These are phyloP conservation scores for Ametastegia equiseti DNA, from an alignment of 2,888 invertebrate genomes.

Conservation along the genomic window DNA sequence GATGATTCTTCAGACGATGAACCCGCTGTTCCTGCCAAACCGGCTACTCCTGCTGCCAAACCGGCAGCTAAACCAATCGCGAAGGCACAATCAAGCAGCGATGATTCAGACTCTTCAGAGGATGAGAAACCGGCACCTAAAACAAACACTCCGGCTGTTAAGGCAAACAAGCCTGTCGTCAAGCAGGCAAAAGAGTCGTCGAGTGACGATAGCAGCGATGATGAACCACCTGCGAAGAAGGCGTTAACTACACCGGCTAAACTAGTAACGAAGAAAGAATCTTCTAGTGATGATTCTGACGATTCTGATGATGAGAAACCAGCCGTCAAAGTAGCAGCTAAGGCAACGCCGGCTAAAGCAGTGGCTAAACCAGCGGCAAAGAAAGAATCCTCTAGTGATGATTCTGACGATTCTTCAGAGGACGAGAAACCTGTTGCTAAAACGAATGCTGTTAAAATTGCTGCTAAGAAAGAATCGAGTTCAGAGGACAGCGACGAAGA, in stretches of 20 bases:
- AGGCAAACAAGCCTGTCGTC: constrained; percentile 51
- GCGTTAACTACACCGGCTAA: constrained; percentile 54
- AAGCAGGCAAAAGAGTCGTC: constrained; percentile 52
- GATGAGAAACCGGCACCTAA: constrained; percentile 56
- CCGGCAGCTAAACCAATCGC: constrained; percentile 58
- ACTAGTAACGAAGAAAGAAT: constrained; percentile 56
- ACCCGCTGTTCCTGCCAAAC: constrained; percentile 58
- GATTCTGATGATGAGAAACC: constrained; percentile 57
- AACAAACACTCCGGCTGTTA: constrained; percentile 48
- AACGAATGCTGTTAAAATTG: constrained; percentile 52
- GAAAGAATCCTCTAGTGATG: constrained; percentile 70
- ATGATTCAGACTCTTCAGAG: constrained; percentile 65
- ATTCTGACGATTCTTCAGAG: constrained; percentile 65
- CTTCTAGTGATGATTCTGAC: constrained; percentile 59
- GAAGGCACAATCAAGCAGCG: constrained; percentile 60
- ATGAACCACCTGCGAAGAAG: constrained; percentile 57
- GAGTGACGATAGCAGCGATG: constrained; percentile 52
- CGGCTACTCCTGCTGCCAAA: constrained; percentile 59
- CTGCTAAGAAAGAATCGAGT: constrained; percentile 50
- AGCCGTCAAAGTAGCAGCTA: constrained; percentile 51
- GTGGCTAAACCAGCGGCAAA: constrained; percentile 53
- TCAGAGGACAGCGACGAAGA: constrained; percentile 68
- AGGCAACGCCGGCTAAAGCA: constrained; percentile 51
- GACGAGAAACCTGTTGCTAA: constrained; percentile 63
- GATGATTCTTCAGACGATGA: constrained; percentile 73